Evolutionary conservation across 2,888 invertebrate species (phyloP).

Genomic region (Sphaerophoria rueppellii): DNA sequence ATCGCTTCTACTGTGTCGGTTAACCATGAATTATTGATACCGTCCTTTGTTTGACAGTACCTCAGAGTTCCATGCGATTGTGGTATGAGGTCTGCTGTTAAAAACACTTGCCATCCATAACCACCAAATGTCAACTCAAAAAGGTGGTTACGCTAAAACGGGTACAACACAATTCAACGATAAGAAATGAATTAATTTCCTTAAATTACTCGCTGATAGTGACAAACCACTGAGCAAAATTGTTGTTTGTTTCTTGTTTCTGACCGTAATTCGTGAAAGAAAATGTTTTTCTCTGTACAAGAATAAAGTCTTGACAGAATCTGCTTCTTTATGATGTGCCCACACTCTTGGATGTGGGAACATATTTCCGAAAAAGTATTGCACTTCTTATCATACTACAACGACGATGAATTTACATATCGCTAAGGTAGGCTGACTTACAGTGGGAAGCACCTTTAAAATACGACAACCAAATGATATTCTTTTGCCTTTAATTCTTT

Average conservation of each 20-base stretch:
- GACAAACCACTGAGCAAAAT: slow-evolving; percentile 63
- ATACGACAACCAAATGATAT: too few species aligned
- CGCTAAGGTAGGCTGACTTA: too few species aligned
- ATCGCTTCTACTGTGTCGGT: too few species aligned
- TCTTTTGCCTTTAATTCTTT: too few species aligned
- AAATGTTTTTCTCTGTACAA: slow-evolving; percentile 22
- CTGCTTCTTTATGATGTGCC: slow-evolving; percentile 36
- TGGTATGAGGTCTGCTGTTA: too few species aligned
- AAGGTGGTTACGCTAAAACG: slow-evolving; percentile 45
- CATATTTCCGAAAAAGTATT: slow-evolving; percentile 42
- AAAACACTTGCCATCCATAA: background rate
- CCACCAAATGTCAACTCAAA: slow-evolving; percentile 49
- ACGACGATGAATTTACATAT: slow-evolving; percentile 36
- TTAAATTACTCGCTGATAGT: slow-evolving; percentile 65
- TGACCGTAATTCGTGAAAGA: slow-evolving; percentile 26
- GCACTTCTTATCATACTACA: slow-evolving; percentile 46
- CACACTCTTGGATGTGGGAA: slow-evolving; percentile 58
- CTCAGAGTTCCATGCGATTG: too few species aligned
- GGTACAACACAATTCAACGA: slow-evolving; percentile 39
- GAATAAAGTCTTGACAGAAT: slow-evolving; percentile 4
- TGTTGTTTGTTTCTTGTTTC: slow-evolving; percentile 14
- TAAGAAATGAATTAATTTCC: slow-evolving; percentile 67
- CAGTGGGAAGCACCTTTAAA: too few species aligned
- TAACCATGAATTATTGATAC: too few species aligned
- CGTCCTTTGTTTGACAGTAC: too few species aligned